phyloP scores from a whole-genome alignment of 2,797 vertebrate species.

The Hyperoplus lanceolatus region DNA sequence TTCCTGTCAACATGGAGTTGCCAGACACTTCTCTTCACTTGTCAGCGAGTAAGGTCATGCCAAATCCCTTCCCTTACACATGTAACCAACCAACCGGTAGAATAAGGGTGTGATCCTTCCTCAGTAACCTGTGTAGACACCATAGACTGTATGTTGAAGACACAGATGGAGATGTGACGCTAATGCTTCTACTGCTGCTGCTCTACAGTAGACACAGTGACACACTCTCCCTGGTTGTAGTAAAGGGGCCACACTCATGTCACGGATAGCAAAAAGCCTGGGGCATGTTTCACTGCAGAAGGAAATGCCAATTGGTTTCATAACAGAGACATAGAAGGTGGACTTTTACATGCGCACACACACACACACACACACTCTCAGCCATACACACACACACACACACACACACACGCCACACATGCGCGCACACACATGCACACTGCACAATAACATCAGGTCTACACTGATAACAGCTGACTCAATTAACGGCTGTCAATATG shows the following conservation, averaged over 20 bases:
- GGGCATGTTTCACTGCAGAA: slow-evolving; percentile 50
- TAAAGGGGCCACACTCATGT: slow-evolving; percentile 33
- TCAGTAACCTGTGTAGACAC: too few species aligned
- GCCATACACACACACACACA: slow-evolving; percentile 28
- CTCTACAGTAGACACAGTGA: neutral
- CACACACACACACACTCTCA: slow-evolving; percentile 21
- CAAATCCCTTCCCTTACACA: too few species aligned
- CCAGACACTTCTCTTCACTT: too few species aligned
- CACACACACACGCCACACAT: slow-evolving; percentile 29
- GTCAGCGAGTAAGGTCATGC: too few species aligned
- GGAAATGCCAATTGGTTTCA: slow-evolving; percentile 55
- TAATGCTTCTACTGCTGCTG: neutral
- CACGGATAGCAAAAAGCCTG: slow-evolving; percentile 39
- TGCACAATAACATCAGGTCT: slow-evolving; percentile 47
- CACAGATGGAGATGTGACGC: neutral
- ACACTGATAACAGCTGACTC: slow-evolving; percentile 50
- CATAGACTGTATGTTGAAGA: neutral
- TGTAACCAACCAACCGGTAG: too few species aligned
- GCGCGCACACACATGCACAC: neutral
- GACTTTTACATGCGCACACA: slow-evolving; percentile 31
- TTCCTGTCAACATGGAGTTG: too few species aligned
- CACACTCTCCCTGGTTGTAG: slow-evolving; percentile 8
- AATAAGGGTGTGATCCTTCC: too few species aligned
- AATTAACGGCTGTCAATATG: slow-evolving; percentile 27
- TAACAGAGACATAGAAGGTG: slow-evolving; percentile 34